A percentile compares a stretch with the other conserved stretches of the same genome.
phyloP scores from a whole-genome alignment of 2,888 invertebrate genomes.

The Spialia ferax region DNA sequence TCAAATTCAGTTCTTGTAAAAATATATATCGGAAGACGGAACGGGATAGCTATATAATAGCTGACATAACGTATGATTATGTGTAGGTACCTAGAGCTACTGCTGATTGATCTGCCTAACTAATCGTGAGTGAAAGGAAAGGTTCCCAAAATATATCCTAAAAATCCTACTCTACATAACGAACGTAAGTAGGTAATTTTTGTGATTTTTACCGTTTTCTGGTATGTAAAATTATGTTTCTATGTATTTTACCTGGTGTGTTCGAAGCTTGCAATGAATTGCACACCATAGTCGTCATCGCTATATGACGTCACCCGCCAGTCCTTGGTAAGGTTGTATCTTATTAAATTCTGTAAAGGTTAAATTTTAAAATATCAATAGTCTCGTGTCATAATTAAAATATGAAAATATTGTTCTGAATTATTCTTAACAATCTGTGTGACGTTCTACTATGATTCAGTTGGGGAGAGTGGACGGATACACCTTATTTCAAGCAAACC shows the following conservation, averaged over 20 bases:
- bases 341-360: constrained; percentile 66
- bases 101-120: no score
- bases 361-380: neutral
- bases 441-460: neutral
- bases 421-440: neutral
- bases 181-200: no score
- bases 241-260: constrained; percentile 83
- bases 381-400: neutral
- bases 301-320: constrained; percentile 92
- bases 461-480: neutral
- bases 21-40: neutral
- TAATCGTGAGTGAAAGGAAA: no score
- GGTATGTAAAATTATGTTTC: no score
- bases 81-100: no score
- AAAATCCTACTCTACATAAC: no score
- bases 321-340: constrained; percentile 83
- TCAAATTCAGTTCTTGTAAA: no score
- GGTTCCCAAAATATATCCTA: no score
- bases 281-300: constrained; percentile 87
- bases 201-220: no score
- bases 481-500: neutral
- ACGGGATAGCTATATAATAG: no score
- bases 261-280: constrained; percentile 93
- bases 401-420: no score
- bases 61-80: no score